Base-by-base conservation (phyloP, 2,888 invertebrate species). In the Gari tellinella region DNA sequence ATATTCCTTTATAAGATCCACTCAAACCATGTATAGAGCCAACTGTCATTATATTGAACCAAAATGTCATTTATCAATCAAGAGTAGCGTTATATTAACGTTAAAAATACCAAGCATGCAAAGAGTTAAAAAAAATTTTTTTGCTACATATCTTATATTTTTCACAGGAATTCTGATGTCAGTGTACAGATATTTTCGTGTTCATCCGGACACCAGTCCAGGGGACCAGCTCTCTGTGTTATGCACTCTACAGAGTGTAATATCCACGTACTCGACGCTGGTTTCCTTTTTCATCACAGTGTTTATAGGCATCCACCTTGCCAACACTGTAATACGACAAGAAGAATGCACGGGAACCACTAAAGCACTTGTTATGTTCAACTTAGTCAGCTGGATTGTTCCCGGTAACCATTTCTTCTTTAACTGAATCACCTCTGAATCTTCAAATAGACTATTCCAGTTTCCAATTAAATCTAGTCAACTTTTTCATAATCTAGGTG, bases 231-330 rank as follows among this genome's bases (percentile, higher is more conserved):
- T 17, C 56, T 37, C 12, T 1, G 7, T 2, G 23, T 31, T 74
- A 8, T 81, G 81, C 52, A 45, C 23, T 10, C 10, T 48, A 14
- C 81, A 81, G 45, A 75, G 78, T 57, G 60, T 57, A 26, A 55
- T 78, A 14, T 78, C 81, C 8, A 81, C 81, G 1, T 70, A 67
- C 12, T 75, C 75, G 0, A 72, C 72, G 38, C 21, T 81, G 23
- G 66, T 67, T 14, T 81, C 81, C 1, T 81, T 78, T 56, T 72
- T 66, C 56, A 51, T 75, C 46, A 81, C 81, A 1, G 57, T 70
- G 0, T 31, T 69, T 12, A 75, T 81, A 26, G 81, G 78, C 5
- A 21, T 72, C 3, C 67, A 78, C 23, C 51, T 81, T 1, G 70
- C 56, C 41, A 40, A 55, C 10, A 53, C 66, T 25, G 46, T 81